Evolutionary conservation across 2,888 invertebrate genomes (phyloP), one percentile per base, ranked within the genome.

Genomic region (Hypomecis atomaria): DNA sequence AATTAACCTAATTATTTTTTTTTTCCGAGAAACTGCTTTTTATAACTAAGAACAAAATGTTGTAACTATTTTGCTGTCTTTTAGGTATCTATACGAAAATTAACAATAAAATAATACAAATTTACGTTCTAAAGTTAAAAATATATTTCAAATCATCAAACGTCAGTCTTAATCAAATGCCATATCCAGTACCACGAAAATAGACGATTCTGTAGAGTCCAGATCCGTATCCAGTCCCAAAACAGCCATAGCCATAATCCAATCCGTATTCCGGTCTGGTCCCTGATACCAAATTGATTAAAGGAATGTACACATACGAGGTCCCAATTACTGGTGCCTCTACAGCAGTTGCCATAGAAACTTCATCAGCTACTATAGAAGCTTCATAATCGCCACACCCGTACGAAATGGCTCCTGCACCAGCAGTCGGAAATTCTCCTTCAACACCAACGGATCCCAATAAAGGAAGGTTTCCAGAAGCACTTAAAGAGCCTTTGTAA

Each of bases 401-500:
- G 52, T 78, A 79, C 8, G 74, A 62, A 3, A 72, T 70, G 5
- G 73, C 71, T 55, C 76, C 78, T 5, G 74, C 69, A 10, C 78
- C 78, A 34, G 68, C 55, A 4, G 73, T 71, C 0, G 61, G 59
- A n/a, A 75, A 62, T 0, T 61, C 53, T 6, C 78, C 78, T 54
- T 73, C 71, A 0, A 77, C 55, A 5, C 62, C 66, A 6, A 76
- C 74, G 5, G 75, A 63, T 7, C 76, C 75, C 10, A 76, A 52
- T 59, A 77, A 70, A 0, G 76, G 77, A 11, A 76, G 56, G 50
- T 71, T 70, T 0, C 75, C 77, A 40, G 62, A 54, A 7, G 71
- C 66, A 13, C 45, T 54, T 1, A 82, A 43, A 37, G 71, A 48
- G 6, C 83, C 83, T 67, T 79, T 78, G 36, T 79, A 75, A 2